Evolutionary conservation across 2,113 vertebrate genomes (phyloP).

Genomic region (Pseudopipra pipra): DNA sequence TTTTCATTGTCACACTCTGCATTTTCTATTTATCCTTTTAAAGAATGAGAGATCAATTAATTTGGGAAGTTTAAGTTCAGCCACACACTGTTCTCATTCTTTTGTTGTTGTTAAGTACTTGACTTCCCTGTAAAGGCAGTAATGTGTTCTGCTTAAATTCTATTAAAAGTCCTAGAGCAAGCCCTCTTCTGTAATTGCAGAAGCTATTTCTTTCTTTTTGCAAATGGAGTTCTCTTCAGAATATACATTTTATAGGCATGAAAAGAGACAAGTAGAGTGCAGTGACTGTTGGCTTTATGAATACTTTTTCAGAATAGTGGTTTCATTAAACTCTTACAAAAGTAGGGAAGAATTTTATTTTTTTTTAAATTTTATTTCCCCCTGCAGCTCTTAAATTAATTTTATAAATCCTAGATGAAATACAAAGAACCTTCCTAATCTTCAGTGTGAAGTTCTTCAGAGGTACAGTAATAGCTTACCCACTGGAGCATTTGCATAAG

Average conservation of each 20-base stretch:
- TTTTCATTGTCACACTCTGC: background rate
- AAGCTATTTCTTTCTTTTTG: background rate
- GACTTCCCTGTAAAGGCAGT: background rate
- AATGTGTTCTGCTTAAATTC: background rate
- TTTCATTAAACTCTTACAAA: background rate
- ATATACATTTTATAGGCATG: background rate
- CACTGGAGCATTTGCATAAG: background rate
- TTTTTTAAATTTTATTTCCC: background rate
- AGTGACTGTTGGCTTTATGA: background rate
- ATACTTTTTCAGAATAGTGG: background rate
- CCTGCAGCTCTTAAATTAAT: background rate
- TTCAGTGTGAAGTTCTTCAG: background rate
- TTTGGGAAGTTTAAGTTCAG: background rate
- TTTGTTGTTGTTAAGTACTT: background rate
- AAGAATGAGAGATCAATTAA: background rate
- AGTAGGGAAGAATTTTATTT: background rate
- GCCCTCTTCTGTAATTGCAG: background rate
- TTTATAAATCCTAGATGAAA: background rate
- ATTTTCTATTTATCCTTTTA: background rate
- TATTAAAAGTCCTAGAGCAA: background rate
- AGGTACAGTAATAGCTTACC: background rate
- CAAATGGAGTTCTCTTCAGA: background rate
- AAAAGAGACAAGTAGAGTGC: background rate
- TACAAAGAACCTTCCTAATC: background rate
- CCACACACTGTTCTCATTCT: background rate